Base-by-base conservation (phyloP, 2,888 invertebrate genomes). In the Steinernema hermaphroditum region DNA sequence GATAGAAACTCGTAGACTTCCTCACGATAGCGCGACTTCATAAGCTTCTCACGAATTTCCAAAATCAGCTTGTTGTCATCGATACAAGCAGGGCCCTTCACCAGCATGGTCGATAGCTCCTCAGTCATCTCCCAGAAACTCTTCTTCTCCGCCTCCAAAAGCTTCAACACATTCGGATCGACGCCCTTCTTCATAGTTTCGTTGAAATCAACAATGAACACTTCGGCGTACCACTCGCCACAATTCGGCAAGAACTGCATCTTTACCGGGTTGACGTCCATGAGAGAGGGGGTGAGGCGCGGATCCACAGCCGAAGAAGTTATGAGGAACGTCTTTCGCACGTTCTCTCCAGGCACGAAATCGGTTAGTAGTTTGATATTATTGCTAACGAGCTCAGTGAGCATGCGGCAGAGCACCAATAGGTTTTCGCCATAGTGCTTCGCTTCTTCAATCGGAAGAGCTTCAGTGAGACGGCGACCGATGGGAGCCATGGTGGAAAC, bases 341-440 rank as follows among this genome's bases (percentile, higher is more conserved):
- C 16, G 54, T 22, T 2, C 6, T 12, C 22, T 2, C 54, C 54
- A 16, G 54, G 54, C 6, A 24, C 24, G 27, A 8, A 54, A 12
- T 54, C 27, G 27, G 54, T 54, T 54, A 54, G 54, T 54, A 54
- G 54, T 27, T 54, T 54, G 27, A 54, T 27, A 54, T 54, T 54
- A 27, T 27, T 54, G 27, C 27, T 8, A 12, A 54, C 54, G 6
- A 54, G 54, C 24, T 54, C 54, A 8, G 27, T 54, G 24, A 54
- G 27, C 54, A 54, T 54, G 27, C 27, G 54, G 27, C 54, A 27
- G 24, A 54, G 54, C 54, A 54, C 16, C n/a, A 27, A 27, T 27
- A 54, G 27, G 16, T 27, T 27, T 8, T 27, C n/a, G 16, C 22
- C 27, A 16, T 19, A 27, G 24, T 27, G 27, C 8, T 27, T 22